Evolutionary conservation across 1,140 invertebrate species (phyloP), one percentile per base, ranked within the genome.

Genomic region (Trichonephila clavipes): DNA sequence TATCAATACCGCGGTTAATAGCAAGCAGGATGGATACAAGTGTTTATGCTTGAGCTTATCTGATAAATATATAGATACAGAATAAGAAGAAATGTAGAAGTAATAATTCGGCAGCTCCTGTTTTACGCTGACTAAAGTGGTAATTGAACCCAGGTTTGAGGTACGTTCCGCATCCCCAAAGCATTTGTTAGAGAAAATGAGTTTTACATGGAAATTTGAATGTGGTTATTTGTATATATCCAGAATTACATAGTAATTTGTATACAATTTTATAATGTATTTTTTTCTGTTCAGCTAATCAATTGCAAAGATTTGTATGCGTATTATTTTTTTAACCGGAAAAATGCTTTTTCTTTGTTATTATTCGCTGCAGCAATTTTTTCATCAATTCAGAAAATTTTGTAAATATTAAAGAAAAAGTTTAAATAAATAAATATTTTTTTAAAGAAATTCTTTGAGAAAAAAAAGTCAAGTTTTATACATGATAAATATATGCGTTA

Each of bases 1-100:
- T 87, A 87, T 87, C 85, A 87, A 87, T 87, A 87, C 59, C 12
- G n/a, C 62, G 62, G 58, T 87, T 87, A 87, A 87, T 87, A 61
- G 59, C 59, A 34, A 18, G 16, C 58, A 18, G 12, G 18, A 24
- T 40, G 18, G 85, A 61, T n/a, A 61, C 34, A 24, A 24, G 72
- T 77, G 62, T 77, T 77, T 34, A 59, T 64, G 28, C 34, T 34
- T 64, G 85, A 24, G 28, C 59, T 28, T 61, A 87, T 87, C 59
- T 61, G 58, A 61, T 87, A 87, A 87, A 87, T 40, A 87, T 28
- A 87, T 59, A 87, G 59, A 87, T 40, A 10, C 18, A 59, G 59
- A 64, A 64, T 34, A 24, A 34, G 72, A 40, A 77, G 72, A 3
- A 77, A 77, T 77, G n/a, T 24, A 1, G 28, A 62, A 62, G 21